These are phyloP conservation scores for Drosophila neoperkinsi DNA, from an alignment of 2,888 invertebrate genomes.

Conservation along the genomic window DNA sequence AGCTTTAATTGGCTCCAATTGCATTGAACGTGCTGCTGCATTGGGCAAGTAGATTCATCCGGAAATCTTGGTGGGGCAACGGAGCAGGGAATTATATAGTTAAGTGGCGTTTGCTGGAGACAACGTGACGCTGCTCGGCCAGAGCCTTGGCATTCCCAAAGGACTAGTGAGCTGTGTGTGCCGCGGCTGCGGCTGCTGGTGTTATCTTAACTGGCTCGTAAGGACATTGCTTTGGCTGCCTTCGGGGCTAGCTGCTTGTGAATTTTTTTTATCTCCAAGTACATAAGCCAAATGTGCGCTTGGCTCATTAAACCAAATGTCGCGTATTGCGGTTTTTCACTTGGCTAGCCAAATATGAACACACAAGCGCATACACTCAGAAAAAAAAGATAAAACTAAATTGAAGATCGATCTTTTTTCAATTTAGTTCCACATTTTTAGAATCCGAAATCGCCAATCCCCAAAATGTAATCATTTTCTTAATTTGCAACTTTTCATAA, in stretches of 20 bases:
- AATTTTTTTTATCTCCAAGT: conserved; percentile 24
- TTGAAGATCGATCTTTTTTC: background rate
- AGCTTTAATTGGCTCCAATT: conserved; percentile 47
- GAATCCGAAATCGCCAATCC: background rate
- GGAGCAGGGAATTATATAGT: conserved; percentile 17
- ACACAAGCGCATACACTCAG: conserved; percentile 8
- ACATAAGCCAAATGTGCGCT: conserved; percentile 40
- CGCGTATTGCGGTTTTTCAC: conserved; percentile 39
- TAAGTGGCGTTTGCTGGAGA: conserved; percentile 36
- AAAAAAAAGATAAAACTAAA: background rate
- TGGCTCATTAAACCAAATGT: conserved; percentile 63
- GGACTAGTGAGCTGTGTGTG: conserved; percentile 38
- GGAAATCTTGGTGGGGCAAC: conserved; percentile 3
- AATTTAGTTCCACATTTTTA: background rate
- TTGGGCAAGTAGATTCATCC: conserved; percentile 18
- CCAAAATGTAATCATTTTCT: background rate
- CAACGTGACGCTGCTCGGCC: conserved; percentile 46
- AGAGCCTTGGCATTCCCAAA: conserved; percentile 38
- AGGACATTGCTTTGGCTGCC: conserved; percentile 34
- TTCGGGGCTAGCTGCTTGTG: conserved; percentile 11
- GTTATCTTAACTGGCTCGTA: conserved; percentile 15
- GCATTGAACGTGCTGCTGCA: conserved; percentile 56
- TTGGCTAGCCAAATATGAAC: conserved; percentile 24
- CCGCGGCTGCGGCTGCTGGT: background rate
- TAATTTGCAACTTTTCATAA: background rate